phyloP scores from a whole-genome alignment of 2,113 vertebrate species.

The Oreochromis aureus region DNA sequence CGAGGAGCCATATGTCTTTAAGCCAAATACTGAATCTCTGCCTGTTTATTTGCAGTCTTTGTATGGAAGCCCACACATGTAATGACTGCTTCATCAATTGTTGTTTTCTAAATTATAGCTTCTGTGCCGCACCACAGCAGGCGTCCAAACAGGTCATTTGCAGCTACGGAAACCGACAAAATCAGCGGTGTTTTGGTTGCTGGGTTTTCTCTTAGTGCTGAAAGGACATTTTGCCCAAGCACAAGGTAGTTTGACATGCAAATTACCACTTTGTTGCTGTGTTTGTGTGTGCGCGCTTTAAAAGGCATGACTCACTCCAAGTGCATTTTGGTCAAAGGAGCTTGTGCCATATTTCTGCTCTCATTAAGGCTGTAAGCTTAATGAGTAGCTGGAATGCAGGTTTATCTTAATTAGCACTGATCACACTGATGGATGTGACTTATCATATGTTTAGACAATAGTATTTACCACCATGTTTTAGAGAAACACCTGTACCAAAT shows the following conservation, averaged over 20 bases:
- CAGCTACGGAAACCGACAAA: neutral
- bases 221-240: neutral
- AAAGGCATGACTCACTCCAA: neutral
- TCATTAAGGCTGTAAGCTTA: neutral
- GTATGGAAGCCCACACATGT: neutral
- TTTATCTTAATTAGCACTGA: neutral
- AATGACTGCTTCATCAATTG: neutral
- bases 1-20: neutral
- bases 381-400: neutral
- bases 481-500: neutral
- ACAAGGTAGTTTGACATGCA: neutral
- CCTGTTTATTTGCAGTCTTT: neutral
- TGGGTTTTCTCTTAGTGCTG: neutral
- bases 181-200: neutral
- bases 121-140: neutral
- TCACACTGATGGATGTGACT: neutral
- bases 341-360: neutral
- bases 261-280: neutral
- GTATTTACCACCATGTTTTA: neutral
- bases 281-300: neutral
- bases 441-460: neutral
- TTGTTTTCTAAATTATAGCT: conserved; percentile 8
- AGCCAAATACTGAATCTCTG: neutral
- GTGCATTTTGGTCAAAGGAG: neutral
- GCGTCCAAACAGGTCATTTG: conserved; percentile 17